Evolutionary conservation across 2,797 vertebrate genomes (phyloP), one percentile per base, ranked within the genome.

Genomic region (Etheostoma perlongum): DNA sequence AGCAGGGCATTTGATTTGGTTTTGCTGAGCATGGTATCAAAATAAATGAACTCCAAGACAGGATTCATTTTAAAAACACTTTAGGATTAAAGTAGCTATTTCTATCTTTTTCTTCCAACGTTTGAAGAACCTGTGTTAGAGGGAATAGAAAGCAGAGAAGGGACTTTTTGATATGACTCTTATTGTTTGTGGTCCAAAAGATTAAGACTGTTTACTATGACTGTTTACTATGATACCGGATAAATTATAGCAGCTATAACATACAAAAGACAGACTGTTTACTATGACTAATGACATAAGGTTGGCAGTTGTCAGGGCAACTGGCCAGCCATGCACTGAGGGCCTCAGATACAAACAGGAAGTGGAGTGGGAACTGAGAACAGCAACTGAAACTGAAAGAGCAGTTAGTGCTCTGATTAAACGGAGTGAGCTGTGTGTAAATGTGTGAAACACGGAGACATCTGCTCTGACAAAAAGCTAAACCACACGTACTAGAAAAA

Each of bases 311-410:
- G 77, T 74, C 82, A 61, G 4, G 83, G 76, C 70, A 67, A 91
- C 79, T 1, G 48, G 53, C 27, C 55, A 49, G 75, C 69, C 19
- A 16, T 58, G 18, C 53, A 59, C 23, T 0, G 6, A 71, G 78
- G 53, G 53, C 67, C 76, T 60, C n/a, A 0, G 78, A 77, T 52
- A 83, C 79, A 82, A 90, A 91, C 85, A 91, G 91, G 91, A 91
- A 91, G 88, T 73, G 53, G 49, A 85, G 67, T 46, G 79, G 81
- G 88, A 89, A 91, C 59, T 14, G 89, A 91, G 85, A 91, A 83
- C 48, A 60, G 81, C 67, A 90, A 92, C 69, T 83, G 91, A 90
- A 91, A 91, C 86, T 63, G 86, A 89, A 91, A 89, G 74, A 74
- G 76, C 72, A 74, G 86, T 94, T 82, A 33, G 11, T 4, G 66